Evolutionary conservation across 2,797 vertebrate species (phyloP).

Genomic region (Phaenicophaeus curvirostris): DNA sequence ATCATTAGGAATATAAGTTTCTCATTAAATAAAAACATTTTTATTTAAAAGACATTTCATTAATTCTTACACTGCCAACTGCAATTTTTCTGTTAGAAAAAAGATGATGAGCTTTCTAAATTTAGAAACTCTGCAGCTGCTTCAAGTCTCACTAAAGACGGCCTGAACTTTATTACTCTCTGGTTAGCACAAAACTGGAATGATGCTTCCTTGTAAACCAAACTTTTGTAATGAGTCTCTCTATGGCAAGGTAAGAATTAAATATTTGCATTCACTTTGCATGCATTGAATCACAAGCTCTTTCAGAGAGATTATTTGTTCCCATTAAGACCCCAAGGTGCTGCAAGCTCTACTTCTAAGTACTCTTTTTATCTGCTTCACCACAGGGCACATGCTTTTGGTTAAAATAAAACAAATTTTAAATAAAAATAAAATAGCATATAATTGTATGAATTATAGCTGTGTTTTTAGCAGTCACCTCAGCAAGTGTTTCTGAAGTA

Average conservation of each 20-base stretch:
- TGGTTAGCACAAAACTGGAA: constrained; percentile 9
- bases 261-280: constrained; percentile 66
- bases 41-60: constrained; percentile 67
- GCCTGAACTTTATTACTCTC: constrained; percentile 24
- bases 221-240: constrained; percentile 26
- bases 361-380: constrained; percentile 43
- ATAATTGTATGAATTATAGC: neutral
- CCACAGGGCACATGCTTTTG: constrained; percentile 78
- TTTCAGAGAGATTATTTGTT: constrained; percentile 42
- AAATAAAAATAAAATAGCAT: constrained; percentile 27
- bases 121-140: constrained; percentile 39
- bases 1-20: constrained; percentile 80
- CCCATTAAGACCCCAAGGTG: constrained; percentile 67
- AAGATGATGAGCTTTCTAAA: constrained; percentile 23
- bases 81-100: constrained; percentile 24
- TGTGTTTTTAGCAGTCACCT: constrained; percentile 56
- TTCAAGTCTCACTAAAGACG: constrained; percentile 18
- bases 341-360: constrained; percentile 67
- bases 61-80: constrained; percentile 81
- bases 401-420: constrained; percentile 36
- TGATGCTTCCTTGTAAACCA: constrained; percentile 20
- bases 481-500: constrained; percentile 75
- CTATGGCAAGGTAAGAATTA: constrained; percentile 81
- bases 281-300: constrained; percentile 76
- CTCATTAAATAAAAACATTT: constrained; percentile 77